These are phyloP conservation scores for Quadriops clusia DNA, from an alignment of 2,888 invertebrate species.

Conservation along the genomic window DNA sequence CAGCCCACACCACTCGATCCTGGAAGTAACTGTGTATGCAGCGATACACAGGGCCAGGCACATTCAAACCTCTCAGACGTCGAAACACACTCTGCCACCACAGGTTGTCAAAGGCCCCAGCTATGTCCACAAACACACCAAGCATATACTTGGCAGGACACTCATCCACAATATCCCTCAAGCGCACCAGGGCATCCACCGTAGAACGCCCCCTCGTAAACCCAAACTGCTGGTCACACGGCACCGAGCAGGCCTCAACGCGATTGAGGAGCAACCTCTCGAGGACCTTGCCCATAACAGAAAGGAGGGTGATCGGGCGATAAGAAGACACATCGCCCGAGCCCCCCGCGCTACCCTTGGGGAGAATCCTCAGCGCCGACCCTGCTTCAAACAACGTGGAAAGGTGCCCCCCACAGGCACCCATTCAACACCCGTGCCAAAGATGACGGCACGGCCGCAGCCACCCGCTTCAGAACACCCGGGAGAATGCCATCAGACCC, in stretches of 20 bases:
- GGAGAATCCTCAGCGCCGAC: conserved; percentile 8
- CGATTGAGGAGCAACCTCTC: conserved; percentile 4
- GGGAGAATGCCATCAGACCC: too few relatives aligned
- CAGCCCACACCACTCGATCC: too few relatives aligned
- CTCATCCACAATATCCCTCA: background rate
- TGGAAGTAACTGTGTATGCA: too few relatives aligned
- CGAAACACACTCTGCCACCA: conserved; percentile 10
- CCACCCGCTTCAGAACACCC: too few relatives aligned
- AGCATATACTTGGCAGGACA: conserved; percentile 6
- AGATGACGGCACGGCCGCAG: too few relatives aligned
- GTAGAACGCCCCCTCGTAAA: conserved; percentile 6
- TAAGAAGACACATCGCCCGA: conserved; percentile 3
- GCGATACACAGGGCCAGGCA: too few relatives aligned
- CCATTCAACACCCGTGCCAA: too few relatives aligned
- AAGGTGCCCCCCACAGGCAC: too few relatives aligned
- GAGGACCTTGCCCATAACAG: conserved; percentile 2
- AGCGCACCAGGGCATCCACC: conserved; percentile 7
- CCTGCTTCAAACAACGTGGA: too few relatives aligned
- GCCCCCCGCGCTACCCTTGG: conserved; percentile 3
- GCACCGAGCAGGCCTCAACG: background rate
- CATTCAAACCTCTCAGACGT: background rate
- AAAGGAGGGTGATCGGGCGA: conserved; percentile 2
- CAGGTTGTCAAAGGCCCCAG: conserved; percentile 13
- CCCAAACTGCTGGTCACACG: too few relatives aligned
- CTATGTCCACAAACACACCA: conserved; percentile 10